Base-by-base conservation (phyloP, 64 coral and sea anemone species). In the Catalaphyllia jardinei region DNA sequence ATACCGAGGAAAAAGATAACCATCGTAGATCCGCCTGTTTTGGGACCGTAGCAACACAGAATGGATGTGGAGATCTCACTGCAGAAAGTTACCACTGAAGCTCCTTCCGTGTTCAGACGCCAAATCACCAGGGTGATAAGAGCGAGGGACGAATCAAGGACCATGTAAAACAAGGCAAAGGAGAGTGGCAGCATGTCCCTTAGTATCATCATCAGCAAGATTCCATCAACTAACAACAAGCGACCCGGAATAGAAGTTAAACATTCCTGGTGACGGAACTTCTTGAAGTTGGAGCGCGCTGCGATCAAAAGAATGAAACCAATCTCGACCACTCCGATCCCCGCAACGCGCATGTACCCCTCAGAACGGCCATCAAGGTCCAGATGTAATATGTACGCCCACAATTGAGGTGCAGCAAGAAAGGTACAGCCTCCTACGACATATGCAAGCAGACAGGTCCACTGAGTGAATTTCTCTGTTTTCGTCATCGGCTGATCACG, bases 51-150 rank as follows among this genome's bases (percentile, higher is more conserved):
- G 10, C 9, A 65, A 16, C 52, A 51, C 0, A 71, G 38, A 9
- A 92, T n/a, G 31, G 74, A 62, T 27, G 3, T 31, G 14, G 39
- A 61, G 30, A 87, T 64, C n/a, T 88, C 84, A 15, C 10, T 69
- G 19, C 80, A 80, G 22, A 92, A 92, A 8, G 31, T 4, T 0
- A 8, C 24, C n/a, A 73, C 19, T 6, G 75, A 80, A 18, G 91
- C 49, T 15, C 67, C 38, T 10, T 88, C 54, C 18, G 91, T 49
- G 22, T 92, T 85, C 15, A 29, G 78, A 52, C 13, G 22, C 91
- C 91, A 92, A 46, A 92, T 72, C 62, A 87, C 39, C 13, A 79
- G 71, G 63, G 82, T 88, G 12, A 87, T n/a, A 12, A 87, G 33
- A 72, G 91, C 29, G 1, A 92, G 76, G 5, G 13, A 46, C 3